Evolutionary conservation across 1,140 invertebrate species (phyloP), one percentile per base, ranked within the genome.

Genomic region (Spodoptera frugiperda): DNA sequence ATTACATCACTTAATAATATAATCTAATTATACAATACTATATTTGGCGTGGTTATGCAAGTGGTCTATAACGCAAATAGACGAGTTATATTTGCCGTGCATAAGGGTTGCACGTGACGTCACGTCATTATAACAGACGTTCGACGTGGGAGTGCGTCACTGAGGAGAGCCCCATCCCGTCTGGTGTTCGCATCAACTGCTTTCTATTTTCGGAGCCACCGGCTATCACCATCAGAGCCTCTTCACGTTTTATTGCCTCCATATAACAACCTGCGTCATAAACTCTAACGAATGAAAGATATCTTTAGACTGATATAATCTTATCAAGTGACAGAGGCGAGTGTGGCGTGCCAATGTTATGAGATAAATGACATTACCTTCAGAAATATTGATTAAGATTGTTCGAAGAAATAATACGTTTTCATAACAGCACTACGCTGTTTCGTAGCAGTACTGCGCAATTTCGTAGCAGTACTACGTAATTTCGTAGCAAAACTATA

Each of bases 241-340:
- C 33, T 57, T 33, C 19, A 72, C 30, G 33, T 72, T 57, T 72
- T 72, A 72, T 57, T 44, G 17, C 53, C 33, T n/a, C 15, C 33
- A 33, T 53, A 55, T 72, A 72, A 72, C 68, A 57, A 72, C 49
- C 17, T 57, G 30, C 53, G 51, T 57, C 53, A 39, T 14, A 71
- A 10, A 30, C 46, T 30, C 21, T 44, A n/a, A n/a, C n/a, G n/a
- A n/a, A n/a, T n/a, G 68, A 10, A 17, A 57, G 15, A 72, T 72
- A 67, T 67, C 44, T 48, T 44, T 33, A 39, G 44, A 9, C 9
- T 48, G 17, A 39, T 48, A 65, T 49, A 48, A 6, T 48, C 63
- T 49, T 67, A 67, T 67, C 39, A 49, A 21, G 14, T 48, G 63
- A 25, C 33, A 67, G 14, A 65, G 44, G 61, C 39, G 15, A 39